A percentile compares a stretch with the other conserved stretches of the same genome.
Conservation (phyloP, 2,888 invertebrate genomes). For the Capitulum mitella region DNA sequence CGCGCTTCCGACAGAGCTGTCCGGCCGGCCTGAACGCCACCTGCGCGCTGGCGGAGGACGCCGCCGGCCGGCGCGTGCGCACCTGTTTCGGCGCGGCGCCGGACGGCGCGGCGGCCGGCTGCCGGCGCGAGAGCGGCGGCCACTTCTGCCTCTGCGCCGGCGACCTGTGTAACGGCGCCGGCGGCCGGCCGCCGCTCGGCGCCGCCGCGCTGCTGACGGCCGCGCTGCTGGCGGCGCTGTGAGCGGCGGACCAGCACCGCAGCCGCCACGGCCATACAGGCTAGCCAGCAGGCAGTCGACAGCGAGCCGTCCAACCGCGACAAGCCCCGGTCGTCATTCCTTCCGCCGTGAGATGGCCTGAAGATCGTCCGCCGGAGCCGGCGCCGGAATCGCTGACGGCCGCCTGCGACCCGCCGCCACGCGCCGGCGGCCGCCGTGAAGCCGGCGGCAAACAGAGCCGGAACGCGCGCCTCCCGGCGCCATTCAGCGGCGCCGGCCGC, state of each 20-base stretch:
- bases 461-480: neutral
- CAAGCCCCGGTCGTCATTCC: no score
- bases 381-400: neutral
- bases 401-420: no score
- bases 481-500: neutral
- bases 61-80: neutral
- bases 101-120: constrained; percentile 23
- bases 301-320: no score
- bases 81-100: constrained; percentile 24
- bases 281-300: no score
- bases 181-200: neutral
- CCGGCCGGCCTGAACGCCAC: neutral
- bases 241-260: neutral
- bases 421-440: no score
- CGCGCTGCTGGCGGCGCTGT: neutral
- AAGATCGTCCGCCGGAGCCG: no score
- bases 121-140: neutral
- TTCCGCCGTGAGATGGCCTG: no score
- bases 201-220: neutral
- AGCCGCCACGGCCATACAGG: neutral
- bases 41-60: neutral
- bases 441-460: neutral
- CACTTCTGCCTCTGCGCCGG: neutral
- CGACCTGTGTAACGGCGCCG: neutral
- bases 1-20: neutral